Percentiles rank a stretch among this genome's conserved stretches.
These are phyloP conservation scores for Botia almorhae DNA, from an alignment of 2,797 vertebrate genomes.

Conservation along the genomic window DNA sequence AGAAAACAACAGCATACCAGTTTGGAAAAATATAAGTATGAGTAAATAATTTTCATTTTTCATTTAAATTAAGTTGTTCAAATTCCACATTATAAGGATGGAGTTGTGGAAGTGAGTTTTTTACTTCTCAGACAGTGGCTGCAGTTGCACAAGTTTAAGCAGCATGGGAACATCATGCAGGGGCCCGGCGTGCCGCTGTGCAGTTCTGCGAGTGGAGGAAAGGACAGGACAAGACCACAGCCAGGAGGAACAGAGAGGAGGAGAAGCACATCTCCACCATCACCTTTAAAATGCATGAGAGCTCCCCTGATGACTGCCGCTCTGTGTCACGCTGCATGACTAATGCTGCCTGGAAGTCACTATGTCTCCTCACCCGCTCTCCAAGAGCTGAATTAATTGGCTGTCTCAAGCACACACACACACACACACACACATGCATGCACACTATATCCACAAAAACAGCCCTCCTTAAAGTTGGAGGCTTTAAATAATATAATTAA, in stretches of 20 bases:
- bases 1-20: not conserved
- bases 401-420: conserved; percentile 66
- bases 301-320: conserved; percentile 68
- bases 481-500: conserved; percentile 62
- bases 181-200: not conserved
- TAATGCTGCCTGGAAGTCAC: conserved; percentile 73
- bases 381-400: conserved; percentile 79
- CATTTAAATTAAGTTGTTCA: not conserved
- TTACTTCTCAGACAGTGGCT: conserved; percentile 7
- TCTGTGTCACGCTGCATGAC: conserved; percentile 72
- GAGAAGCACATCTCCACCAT: conserved; percentile 51
- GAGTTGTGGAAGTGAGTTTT: not conserved
- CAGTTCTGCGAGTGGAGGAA: not conserved
- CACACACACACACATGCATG: conserved; percentile 15
- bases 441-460: conserved; percentile 38
- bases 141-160: conserved; percentile 21
- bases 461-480: conserved; percentile 39
- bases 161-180: conserved; percentile 7
- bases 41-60: not conserved
- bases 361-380: conserved; percentile 68
- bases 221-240: conserved; percentile 36
- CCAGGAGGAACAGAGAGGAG: conserved; percentile 24
- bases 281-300: conserved; percentile 75
- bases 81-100: not conserved
- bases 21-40: too few species aligned